phyloP scores from a whole-genome alignment of 1,140 invertebrate species.

The Drosophila carrolli region DNA sequence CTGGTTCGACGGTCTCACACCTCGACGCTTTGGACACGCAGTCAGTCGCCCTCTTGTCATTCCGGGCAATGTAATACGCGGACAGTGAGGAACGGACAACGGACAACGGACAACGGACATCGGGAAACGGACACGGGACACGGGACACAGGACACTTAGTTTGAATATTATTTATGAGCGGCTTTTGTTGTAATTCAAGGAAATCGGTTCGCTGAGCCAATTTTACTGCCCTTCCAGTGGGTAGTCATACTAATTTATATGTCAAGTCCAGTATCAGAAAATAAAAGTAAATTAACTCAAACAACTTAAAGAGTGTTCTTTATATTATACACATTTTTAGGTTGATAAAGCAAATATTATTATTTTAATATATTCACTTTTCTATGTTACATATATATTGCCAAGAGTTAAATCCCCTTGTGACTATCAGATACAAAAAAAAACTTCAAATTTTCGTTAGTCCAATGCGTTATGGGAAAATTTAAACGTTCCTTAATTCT shows the following conservation, averaged over 20 bases:
- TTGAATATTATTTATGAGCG: slow-evolving; percentile 78
- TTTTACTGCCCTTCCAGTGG: slow-evolving; percentile 4
- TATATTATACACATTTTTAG: too few relatives aligned
- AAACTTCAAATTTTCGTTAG: not conserved
- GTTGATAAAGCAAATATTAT: too few relatives aligned
- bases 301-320: too few relatives aligned
- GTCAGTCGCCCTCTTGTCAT: slow-evolving; percentile 10
- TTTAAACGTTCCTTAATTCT: not conserved
- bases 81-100: not conserved
- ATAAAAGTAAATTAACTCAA: not conserved
- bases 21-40: slow-evolving; percentile 14
- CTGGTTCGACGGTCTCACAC: slow-evolving; percentile 44
- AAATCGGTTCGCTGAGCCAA: slow-evolving; percentile 60
- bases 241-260: not conserved
- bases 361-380: too few relatives aligned
- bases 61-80: slow-evolving; percentile 23
- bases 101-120: slow-evolving; percentile 47
- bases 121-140: slow-evolving; percentile 35
- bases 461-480: not conserved
- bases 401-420: not conserved
- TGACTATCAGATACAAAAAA: not conserved
- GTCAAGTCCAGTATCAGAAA: not conserved
- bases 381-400: not conserved
- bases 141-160: slow-evolving; percentile 72
- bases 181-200: slow-evolving; percentile 80